These are phyloP conservation scores for Neodon shergylaensis DNA, from an alignment of 2,113 vertebrate genomes.

Conservation along the genomic window DNA sequence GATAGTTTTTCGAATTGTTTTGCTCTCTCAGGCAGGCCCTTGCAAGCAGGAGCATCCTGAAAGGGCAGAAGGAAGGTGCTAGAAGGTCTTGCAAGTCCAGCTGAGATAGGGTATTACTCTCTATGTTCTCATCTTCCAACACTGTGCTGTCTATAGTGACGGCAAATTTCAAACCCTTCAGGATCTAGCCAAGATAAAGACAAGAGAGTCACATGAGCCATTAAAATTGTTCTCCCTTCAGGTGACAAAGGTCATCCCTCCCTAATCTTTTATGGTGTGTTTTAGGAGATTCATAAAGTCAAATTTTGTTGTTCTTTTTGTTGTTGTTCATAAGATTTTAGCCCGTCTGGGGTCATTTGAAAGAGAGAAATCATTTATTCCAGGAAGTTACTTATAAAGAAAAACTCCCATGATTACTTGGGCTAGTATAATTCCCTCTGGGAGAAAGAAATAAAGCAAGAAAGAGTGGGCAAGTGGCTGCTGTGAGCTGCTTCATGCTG, in stretches of 20 bases:
- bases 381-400: constrained; percentile 31
- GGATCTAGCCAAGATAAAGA: not conserved
- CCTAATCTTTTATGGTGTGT: constrained; percentile 15
- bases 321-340: constrained; percentile 40
- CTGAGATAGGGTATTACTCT: not conserved
- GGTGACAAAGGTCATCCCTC: constrained; percentile 30
- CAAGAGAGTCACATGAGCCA: not conserved
- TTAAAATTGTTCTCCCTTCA: constrained; percentile 13
- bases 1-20: constrained; percentile 76
- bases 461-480: not conserved
- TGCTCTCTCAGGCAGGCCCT: constrained; percentile 17
- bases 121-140: not conserved
- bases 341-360: not conserved
- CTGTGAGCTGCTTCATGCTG: not conserved
- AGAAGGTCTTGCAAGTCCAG: constrained; percentile 51
- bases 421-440: not conserved
- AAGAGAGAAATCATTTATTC: constrained; percentile 39
- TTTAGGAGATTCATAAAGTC: constrained; percentile 48
- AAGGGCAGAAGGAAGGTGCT: constrained; percentile 44
- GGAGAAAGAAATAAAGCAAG: not conserved
- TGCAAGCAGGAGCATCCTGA: not conserved
- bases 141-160: not conserved
- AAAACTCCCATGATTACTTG: constrained; percentile 21
- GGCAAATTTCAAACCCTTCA: constrained; percentile 6
- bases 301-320: constrained; percentile 10